These are phyloP conservation scores for Onchidella celtica DNA, from an alignment of 2,888 invertebrate species.

Conservation along the genomic window DNA sequence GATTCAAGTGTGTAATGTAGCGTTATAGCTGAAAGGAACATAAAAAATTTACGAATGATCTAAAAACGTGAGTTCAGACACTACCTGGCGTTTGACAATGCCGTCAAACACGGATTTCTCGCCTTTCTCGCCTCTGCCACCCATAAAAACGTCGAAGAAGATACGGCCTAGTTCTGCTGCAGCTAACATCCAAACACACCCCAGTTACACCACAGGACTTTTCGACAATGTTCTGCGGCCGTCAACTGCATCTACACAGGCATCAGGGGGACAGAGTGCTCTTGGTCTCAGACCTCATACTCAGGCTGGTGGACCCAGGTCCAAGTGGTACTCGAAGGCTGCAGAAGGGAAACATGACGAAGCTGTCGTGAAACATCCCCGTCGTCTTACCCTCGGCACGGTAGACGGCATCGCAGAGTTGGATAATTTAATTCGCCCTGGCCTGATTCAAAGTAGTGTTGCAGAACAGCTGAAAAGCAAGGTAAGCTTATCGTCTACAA, in stretches of 20 bases:
- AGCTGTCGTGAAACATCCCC: slow-evolving; percentile 63
- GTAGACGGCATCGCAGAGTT: slow-evolving; percentile 73
- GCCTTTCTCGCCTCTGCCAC: slow-evolving; percentile 14
- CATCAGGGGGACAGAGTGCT: slow-evolving; percentile 43
- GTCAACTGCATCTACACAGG: slow-evolving; percentile 64
- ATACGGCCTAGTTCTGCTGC: slow-evolving; percentile 77
- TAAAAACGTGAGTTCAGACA: no score
- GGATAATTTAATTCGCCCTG: slow-evolving; percentile 63
- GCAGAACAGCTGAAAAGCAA: slow-evolving; percentile 68
- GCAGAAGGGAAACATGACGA: slow-evolving; percentile 60
- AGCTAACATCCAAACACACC: slow-evolving; percentile 77
- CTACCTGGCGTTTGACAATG: no score
- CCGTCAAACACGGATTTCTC: slow-evolving; percentile 3
- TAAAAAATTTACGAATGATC: no score
- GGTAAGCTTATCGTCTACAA: slow-evolving; percentile 55
- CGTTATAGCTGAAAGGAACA: no score
- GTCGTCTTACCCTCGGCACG: slow-evolving; percentile 71
- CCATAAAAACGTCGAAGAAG: slow-evolving; percentile 51
- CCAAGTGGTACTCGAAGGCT: slow-evolving; percentile 56
- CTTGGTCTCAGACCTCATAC: slow-evolving; percentile 68
- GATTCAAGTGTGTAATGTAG: no score
- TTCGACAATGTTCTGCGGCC: slow-evolving; percentile 70
- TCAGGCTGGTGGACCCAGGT: slow-evolving; percentile 68
- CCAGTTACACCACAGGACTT: slow-evolving; percentile 71
- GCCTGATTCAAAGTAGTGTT: slow-evolving; percentile 57